Evolutionary conservation across 2,797 vertebrate species (phyloP), one percentile per base, ranked within the genome.

Genomic region (Pangasius mekongensis): DNA sequence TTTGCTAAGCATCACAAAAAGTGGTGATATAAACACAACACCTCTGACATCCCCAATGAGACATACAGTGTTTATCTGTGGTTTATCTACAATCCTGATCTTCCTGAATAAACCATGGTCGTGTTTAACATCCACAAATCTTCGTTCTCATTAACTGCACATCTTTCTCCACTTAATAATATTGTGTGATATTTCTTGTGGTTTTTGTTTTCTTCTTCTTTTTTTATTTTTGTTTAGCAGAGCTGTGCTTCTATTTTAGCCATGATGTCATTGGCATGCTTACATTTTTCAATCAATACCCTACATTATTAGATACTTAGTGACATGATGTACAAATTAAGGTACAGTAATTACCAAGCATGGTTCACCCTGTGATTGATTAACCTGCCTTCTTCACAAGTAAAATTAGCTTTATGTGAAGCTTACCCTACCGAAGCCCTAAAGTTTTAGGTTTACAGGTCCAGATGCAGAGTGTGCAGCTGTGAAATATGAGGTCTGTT

Each of bases 51-150:
- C 80, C 33, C 22, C 24, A 16, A 13, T 64, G 36, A n/a, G 52
- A 80, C 18, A 36, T 8, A 22, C 1, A 7, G 11, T 60, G 36
- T 64, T 82, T 62, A 56, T 56, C 52, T 78, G 76, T 56, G 22
- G 89, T 91, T 90, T 92, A 92, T 92, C 89, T 90, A 86, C 78
- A 74, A 85, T 84, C 52, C 83, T 56, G 67, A 80, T 88, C 82
- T 80, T 86, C 83, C 83, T 92, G 88, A 91, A 92, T 93, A 91
- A 92, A 91, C 87, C 89, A 92, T 93, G 81, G 71, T 60, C 84
- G 83, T 89, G 84, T 87, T 88, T 82, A 58, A 86, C 73, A 86
- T 91, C 86, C 80, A 86, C 85, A 90, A 89, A 91, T 89, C 78
- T 71, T 67, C 49, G 39, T 87, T 91, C 64, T 77, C 77, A 92